Conservation (phyloP, 2,888 invertebrate species). For the Hymenopus coronatus region DNA sequence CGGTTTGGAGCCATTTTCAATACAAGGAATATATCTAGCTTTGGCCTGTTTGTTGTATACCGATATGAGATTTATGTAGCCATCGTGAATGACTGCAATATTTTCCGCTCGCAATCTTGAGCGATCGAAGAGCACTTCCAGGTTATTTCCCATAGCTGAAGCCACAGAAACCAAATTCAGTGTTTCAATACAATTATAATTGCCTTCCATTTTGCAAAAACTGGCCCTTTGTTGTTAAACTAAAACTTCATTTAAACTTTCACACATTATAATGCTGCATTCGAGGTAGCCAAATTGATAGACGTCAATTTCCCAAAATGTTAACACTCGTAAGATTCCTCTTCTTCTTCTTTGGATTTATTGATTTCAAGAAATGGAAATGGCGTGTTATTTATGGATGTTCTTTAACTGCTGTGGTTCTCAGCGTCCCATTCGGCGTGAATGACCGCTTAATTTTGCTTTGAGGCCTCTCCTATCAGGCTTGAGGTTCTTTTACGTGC, state of each 20-base stretch:
- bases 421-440: no score
- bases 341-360: no score
- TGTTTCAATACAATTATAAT: conserved; percentile 37
- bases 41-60: conserved; percentile 34
- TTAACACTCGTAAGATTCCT: no score
- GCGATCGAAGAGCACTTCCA: conserved; percentile 36
- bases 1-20: conserved; percentile 27
- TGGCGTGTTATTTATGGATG: no score
- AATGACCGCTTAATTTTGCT: no score
- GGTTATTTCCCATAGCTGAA: conserved; percentile 40
- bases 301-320: neutral
- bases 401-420: no score
- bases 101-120: conserved; percentile 32
- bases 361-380: no score
- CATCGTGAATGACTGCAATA: conserved; percentile 38
- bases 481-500: no score
- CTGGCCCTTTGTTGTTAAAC: no score
- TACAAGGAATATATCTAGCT: conserved; percentile 37
- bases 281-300: neutral
- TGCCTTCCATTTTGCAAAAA: neutral
- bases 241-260: neutral
- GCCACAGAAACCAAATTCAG: conserved; percentile 38
- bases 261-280: neutral
- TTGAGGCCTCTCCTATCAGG: no score
- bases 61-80: conserved; percentile 39